These are phyloP conservation scores for Corydoras maculifer DNA, from an alignment of 2,113 vertebrate genomes.

Conservation along the genomic window DNA sequence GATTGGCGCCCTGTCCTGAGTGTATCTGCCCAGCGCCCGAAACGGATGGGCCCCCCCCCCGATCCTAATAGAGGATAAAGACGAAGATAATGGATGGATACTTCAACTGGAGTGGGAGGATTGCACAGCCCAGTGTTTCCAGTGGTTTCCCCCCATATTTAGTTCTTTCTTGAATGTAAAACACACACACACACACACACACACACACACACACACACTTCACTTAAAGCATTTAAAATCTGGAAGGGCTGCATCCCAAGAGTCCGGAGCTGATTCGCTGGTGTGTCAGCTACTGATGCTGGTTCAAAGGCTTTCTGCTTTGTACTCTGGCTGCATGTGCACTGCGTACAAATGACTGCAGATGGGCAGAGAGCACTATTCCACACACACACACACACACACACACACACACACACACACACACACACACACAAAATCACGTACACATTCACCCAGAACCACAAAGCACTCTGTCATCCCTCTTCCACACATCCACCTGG, in stretches of 20 bases:
- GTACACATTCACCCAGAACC: too few species aligned
- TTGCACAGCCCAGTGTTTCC: too few species aligned
- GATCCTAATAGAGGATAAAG: too few species aligned
- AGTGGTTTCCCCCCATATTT: too few species aligned
- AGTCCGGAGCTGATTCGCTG: constrained; percentile 14
- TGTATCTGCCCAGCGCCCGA: too few species aligned
- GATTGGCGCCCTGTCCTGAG: too few species aligned
- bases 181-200: neutral
- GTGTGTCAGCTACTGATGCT: constrained; percentile 16
- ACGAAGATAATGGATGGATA: too few species aligned
- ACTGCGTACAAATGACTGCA: constrained; percentile 31
- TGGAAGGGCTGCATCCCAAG: constrained; percentile 1
- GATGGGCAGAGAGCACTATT: constrained; percentile 24
- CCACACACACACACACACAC: neutral
- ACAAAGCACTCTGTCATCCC: constrained; percentile 3
- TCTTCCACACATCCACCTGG: constrained; percentile 1
- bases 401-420: neutral
- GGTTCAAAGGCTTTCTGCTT: constrained; percentile 33
- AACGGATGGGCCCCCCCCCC: too few species aligned
- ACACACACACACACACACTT: neutral
- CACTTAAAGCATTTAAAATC: neutral
- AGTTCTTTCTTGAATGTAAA: neutral
- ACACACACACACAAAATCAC: too few species aligned
- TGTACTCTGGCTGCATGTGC: constrained; percentile 33
- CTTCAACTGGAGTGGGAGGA: too few species aligned